A percentile compares a stretch with the other conserved stretches of the same genome.
Conservation (phyloP, 2,888 invertebrate species). For the Anarsia innoxiella region DNA sequence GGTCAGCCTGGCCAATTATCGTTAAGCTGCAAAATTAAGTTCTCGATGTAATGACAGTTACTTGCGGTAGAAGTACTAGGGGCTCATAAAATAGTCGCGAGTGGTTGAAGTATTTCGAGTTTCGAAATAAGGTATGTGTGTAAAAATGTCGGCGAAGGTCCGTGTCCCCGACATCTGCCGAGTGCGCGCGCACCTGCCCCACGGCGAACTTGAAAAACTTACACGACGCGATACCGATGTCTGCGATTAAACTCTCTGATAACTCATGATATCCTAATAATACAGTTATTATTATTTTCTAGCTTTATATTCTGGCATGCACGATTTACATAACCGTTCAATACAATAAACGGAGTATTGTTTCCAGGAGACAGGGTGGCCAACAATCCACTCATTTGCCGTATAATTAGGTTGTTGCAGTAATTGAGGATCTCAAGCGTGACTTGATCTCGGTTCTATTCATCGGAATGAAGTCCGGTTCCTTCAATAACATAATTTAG, state of each 20-base stretch:
- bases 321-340: no score
- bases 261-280: slow-evolving; percentile 29
- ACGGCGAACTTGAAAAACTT: slow-evolving; percentile 30
- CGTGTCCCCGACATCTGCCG: slow-evolving; percentile 23
- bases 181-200: slow-evolving; percentile 44
- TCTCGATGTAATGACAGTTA: slow-evolving; percentile 11
- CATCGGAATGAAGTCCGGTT: slow-evolving; percentile 21
- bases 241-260: slow-evolving; percentile 20
- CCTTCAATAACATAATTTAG: slow-evolving; percentile 38
- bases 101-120: slow-evolving; percentile 24
- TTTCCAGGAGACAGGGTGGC: no score
- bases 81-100: slow-evolving; percentile 8
- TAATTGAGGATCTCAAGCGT: background rate
- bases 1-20: slow-evolving; percentile 10
- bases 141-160: slow-evolving; percentile 18
- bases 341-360: no score
- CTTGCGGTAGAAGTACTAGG: slow-evolving; percentile 6
- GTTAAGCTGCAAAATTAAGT: slow-evolving; percentile 10
- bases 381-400: no score
- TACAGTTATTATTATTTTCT: no score
- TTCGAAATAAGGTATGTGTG: slow-evolving; percentile 26
- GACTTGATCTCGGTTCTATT: slow-evolving; percentile 1
- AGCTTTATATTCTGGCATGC: no score
- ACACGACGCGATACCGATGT: slow-evolving; percentile 19
- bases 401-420: no score